Evolutionary conservation across 37 sponge, comb jelly and placozoan species (phyloP).

Genomic region (Beroe forskalii): DNA sequence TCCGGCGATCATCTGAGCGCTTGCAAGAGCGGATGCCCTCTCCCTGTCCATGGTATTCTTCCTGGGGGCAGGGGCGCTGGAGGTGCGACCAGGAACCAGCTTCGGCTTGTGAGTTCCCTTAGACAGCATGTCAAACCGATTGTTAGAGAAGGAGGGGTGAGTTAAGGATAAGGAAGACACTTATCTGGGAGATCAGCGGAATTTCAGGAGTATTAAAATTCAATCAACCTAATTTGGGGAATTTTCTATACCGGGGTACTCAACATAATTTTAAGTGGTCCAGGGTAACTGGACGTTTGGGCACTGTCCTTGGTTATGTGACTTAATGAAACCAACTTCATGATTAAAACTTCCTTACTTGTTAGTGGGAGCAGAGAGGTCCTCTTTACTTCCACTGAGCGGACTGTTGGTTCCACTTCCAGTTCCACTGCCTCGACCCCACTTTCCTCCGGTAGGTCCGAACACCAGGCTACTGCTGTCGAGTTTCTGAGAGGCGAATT

Average conservation of each 20-base stretch:
- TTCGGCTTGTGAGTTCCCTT: neutral
- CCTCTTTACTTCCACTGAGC: conserved; percentile 59
- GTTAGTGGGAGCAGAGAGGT: conserved; percentile 39
- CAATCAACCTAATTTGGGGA: too few relatives aligned
- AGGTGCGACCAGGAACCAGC: conserved; percentile 39
- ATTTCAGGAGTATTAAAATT: too few relatives aligned
- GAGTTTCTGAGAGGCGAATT: conserved; percentile 25
- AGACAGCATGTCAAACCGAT: conserved; percentile 49
- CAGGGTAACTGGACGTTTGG: too few relatives aligned
- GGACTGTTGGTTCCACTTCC: conserved; percentile 62
- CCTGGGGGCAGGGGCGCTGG: conserved; percentile 55
- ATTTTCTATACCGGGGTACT: too few relatives aligned
- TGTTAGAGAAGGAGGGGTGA: neutral
- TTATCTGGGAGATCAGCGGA: too few relatives aligned
- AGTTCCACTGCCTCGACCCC: conserved; percentile 55
- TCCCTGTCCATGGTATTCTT: conserved; percentile 50
- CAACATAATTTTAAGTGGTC: too few relatives aligned
- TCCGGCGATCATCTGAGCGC: neutral
- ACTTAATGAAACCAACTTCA: too few relatives aligned
- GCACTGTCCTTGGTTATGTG: too few relatives aligned
- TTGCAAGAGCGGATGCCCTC: neutral
- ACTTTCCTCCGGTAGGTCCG: neutral
- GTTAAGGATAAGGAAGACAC: too few relatives aligned
- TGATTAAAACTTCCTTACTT: conserved; percentile 31
- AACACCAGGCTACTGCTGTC: neutral